Conservation (phyloP, 2,888 invertebrate species). For the Ecliptopera silaceata region DNA sequence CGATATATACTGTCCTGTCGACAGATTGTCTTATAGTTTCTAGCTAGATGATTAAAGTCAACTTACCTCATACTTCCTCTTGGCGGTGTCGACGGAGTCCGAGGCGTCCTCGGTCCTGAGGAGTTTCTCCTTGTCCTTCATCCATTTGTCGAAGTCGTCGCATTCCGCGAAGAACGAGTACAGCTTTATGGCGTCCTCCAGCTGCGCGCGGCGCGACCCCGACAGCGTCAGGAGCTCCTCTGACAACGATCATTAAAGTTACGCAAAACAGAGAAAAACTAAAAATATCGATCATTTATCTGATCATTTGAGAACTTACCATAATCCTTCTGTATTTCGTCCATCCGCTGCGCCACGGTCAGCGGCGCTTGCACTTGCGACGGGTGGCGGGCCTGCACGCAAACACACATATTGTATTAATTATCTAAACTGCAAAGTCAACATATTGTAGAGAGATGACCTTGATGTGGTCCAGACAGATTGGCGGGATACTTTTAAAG, state of each 20-base stretch:
- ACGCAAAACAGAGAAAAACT: too few species aligned
- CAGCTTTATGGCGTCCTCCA: conserved; percentile 96
- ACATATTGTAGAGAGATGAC: too few species aligned
- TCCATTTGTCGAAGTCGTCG: conserved; percentile 99
- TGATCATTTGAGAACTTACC: conserved; percentile 49
- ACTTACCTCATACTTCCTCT: conserved; percentile 94
- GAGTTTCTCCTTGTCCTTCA: conserved; percentile 96
- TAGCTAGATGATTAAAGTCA: not conserved
- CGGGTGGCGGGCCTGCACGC: not conserved
- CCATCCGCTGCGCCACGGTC: conserved; percentile 81
- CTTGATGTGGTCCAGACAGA: too few species aligned
- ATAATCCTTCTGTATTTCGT: conserved; percentile 91
- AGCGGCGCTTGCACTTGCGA: conserved; percentile 19
- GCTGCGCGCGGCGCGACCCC: conserved; percentile 89
- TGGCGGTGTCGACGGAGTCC: conserved; percentile 95
- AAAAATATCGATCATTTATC: too few species aligned
- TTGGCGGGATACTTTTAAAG: too few species aligned
- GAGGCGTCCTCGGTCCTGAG: conserved; percentile 91
- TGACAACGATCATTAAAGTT: too few species aligned
- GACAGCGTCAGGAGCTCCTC: conserved; percentile 91
- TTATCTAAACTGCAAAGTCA: too few species aligned
- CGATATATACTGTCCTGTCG: too few species aligned
- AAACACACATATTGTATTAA: not conserved
- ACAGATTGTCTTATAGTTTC: too few species aligned
- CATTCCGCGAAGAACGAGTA: conserved; percentile 98